Base-by-base conservation (phyloP, 2,113 vertebrate genomes). In the Ochotona curzoniae region DNA sequence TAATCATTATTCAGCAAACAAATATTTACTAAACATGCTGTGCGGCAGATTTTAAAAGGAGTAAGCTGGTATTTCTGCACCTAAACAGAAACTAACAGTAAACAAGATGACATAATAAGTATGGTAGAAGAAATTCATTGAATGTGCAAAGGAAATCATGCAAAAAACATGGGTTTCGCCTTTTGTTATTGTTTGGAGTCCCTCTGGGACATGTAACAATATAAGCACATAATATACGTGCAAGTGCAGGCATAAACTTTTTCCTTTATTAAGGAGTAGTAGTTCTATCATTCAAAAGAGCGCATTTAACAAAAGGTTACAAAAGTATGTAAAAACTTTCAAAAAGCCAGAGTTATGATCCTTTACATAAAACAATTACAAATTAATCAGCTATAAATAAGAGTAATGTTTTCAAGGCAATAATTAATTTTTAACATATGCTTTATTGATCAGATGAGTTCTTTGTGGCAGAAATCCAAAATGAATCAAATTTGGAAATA, bases 1-100 rank as follows among this genome's bases (percentile, higher is more conserved):
- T 67, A 89, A 60, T 74, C 26, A 92, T n/a, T 25, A 44, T 67
- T 90, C n/a, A 51, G 86, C 28, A 51, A 90, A 51, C 32, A 96
- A 70, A 67, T 74, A 71, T 87, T 89, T 91, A 51, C 12, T 28
- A 21, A 89, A 7, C 12, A 15, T 61, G 32, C 17, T 78, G 15
- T 49, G 0, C 7, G 35, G 7, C 38, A 78, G 49, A 61, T 69
- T 9, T 11, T 26, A 71, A 75, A 95, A 66, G 23, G 8, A 83
- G 64, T n/a, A 66, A 32, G 23, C 49, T 1, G 23, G 9, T 30
- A 8, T 64, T 73, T 94, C 54, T 89, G 7, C 13, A 87, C 20
- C 30, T 44, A 95, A 94, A 63, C 2, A 87, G 11, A 3, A 20
- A 90, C 35, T 35, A 89, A 93, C 11, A 83, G 15, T n/a, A 51